Evolutionary conservation across 2,797 vertebrate species (phyloP).

Genomic region (Scolopax rusticola): DNA sequence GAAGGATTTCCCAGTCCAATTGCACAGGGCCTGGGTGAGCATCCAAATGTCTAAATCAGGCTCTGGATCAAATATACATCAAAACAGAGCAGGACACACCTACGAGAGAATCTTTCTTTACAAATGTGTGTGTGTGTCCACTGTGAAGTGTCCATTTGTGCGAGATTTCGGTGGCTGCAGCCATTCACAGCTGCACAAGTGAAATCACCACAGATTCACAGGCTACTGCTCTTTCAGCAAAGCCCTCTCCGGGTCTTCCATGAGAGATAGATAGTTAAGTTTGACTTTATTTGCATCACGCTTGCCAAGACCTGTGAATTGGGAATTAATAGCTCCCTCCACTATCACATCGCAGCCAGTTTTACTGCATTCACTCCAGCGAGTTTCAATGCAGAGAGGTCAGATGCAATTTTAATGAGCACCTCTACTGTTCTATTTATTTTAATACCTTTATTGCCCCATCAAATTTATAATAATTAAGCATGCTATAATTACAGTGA

Average conservation of each 20-base stretch:
- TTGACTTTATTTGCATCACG: background rate
- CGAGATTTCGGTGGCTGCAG: background rate
- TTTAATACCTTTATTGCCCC: conserved; percentile 68
- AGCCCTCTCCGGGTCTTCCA: background rate
- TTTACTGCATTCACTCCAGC: conserved; percentile 30
- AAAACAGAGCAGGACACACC: background rate
- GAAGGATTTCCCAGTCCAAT: background rate
- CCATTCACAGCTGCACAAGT: conserved; percentile 24
- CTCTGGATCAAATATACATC: background rate
- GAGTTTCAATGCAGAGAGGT: conserved; percentile 20
- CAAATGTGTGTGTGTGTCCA: too few species aligned
- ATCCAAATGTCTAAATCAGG: background rate
- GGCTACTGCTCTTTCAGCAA: conserved; percentile 6
- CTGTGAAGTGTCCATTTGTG: background rate
- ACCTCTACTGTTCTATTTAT: conserved; percentile 54
- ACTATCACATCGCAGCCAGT: background rate
- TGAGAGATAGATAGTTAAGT: background rate
- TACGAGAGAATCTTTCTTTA: background rate
- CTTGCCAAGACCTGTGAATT: conserved; percentile 30
- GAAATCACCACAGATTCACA: conserved; percentile 32
- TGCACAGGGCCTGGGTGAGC: background rate
- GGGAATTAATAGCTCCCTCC: conserved; percentile 29
- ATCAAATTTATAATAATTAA: conserved; percentile 69
- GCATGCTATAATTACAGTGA: conserved; percentile 54
- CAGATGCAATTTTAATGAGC: conserved; percentile 68